phyloP scores from a whole-genome alignment of 2,113 vertebrate genomes.

The Empidonax traillii region DNA sequence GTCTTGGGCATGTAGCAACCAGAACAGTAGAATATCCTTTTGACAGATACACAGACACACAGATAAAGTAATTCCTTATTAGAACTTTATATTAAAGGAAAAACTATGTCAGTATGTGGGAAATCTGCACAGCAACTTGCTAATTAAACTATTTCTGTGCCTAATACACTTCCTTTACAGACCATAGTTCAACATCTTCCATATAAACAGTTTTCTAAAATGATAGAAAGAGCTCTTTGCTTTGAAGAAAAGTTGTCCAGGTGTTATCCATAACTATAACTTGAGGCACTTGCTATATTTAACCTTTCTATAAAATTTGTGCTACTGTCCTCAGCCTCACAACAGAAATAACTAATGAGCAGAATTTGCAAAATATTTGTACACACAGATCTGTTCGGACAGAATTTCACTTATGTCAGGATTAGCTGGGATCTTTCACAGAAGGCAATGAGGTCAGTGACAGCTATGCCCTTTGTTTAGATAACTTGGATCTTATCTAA shows the following conservation, averaged over 20 bases:
- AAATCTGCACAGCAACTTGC: background rate
- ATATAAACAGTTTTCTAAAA: background rate
- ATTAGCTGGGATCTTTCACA: background rate
- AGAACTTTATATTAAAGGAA: background rate
- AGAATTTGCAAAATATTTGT: background rate
- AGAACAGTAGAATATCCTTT: background rate
- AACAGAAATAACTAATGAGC: background rate
- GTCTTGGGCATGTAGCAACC: background rate
- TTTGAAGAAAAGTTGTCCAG: background rate
- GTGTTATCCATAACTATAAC: background rate
- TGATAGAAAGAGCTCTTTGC: background rate
- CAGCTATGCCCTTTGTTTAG: background rate
- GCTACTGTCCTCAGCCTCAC: background rate
- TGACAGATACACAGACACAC: background rate
- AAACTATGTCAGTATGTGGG: background rate
- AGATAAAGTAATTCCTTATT: background rate
- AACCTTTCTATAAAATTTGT: background rate
- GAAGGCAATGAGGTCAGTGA: background rate
- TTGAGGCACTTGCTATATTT: background rate
- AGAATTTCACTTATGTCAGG: background rate
- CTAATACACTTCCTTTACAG: background rate
- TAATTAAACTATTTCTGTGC: background rate
- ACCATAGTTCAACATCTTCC: background rate
- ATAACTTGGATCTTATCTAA: background rate
- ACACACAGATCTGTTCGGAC: background rate